Evolutionary conservation across 2,113 vertebrate genomes (phyloP).

Genomic region (Proterorhinus semilunaris): DNA sequence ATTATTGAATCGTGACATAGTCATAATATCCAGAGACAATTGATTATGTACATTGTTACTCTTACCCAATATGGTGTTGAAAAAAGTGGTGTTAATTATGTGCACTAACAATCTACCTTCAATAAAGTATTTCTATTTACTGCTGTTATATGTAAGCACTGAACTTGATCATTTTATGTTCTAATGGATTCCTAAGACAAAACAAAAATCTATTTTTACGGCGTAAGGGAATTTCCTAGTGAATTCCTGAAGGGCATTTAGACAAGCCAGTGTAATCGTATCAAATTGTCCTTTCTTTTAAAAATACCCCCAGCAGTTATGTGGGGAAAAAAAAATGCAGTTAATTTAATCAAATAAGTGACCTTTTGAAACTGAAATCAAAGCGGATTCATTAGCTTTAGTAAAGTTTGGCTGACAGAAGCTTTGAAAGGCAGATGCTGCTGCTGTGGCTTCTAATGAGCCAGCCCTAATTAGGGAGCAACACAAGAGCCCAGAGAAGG

Average conservation of each 20-base stretch:
- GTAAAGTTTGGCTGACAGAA: slow-evolving; percentile 83
- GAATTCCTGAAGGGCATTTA: slow-evolving; percentile 53
- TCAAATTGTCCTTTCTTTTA: slow-evolving; percentile 71
- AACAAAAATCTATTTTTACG: slow-evolving; percentile 40
- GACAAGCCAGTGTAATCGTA: slow-evolving; percentile 52
- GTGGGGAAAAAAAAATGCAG: slow-evolving; percentile 58
- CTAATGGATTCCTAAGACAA: slow-evolving; percentile 29
- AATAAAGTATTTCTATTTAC: background rate
- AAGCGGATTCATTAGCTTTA: slow-evolving; percentile 84
- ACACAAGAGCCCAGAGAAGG: slow-evolving; percentile 75
- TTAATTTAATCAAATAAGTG: slow-evolving; percentile 84
- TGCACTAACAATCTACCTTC: background rate
- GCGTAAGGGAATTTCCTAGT: slow-evolving; percentile 29
- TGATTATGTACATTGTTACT: background rate
- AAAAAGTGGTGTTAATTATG: background rate
- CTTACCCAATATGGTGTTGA: background rate
- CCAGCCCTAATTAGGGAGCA: slow-evolving; percentile 79
- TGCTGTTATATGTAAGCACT: slow-evolving; percentile 4
- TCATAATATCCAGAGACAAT: too few species aligned
- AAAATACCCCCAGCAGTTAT: slow-evolving; percentile 66
- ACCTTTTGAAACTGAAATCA: slow-evolving; percentile 82
- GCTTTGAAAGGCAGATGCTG: slow-evolving; percentile 84
- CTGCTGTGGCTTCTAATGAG: slow-evolving; percentile 82
- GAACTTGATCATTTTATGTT: slow-evolving; percentile 16
- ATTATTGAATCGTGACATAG: too few species aligned